Conservation (phyloP, 2,797 vertebrate genomes). For the Danio aesculapii region DNA sequence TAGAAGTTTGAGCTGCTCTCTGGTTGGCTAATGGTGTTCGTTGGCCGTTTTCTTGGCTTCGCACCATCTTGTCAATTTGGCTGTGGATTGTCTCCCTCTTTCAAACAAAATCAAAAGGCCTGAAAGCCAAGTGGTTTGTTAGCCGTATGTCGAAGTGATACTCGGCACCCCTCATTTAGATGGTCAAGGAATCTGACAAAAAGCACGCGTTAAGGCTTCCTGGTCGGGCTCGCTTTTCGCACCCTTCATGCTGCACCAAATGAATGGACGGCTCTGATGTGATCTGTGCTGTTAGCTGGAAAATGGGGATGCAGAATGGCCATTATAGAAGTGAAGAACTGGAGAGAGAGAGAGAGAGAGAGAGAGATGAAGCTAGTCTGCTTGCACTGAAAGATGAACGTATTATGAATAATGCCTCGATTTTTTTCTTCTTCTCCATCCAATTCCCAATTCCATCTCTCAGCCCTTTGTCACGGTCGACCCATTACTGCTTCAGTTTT, state of each 20-base stretch:
- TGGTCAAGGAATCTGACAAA: slow-evolving; percentile 52
- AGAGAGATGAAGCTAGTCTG: slow-evolving; percentile 36
- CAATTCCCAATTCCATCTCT: slow-evolving; percentile 44
- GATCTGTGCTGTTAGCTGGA: slow-evolving; percentile 49
- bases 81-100: slow-evolving; percentile 44
- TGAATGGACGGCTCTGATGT: slow-evolving; percentile 51
- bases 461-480: slow-evolving; percentile 30
- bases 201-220: slow-evolving; percentile 24
- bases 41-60: slow-evolving; percentile 13
- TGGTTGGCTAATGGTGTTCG: slow-evolving; percentile 47
- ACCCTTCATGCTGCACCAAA: slow-evolving; percentile 38
- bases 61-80: slow-evolving; percentile 48
- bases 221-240: slow-evolving; percentile 13
- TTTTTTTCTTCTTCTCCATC: slow-evolving; percentile 23
- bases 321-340: slow-evolving; percentile 48
- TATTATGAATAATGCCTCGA: slow-evolving; percentile 45
- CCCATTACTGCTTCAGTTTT: slow-evolving; percentile 44
- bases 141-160: slow-evolving; percentile 43
- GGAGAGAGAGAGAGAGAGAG: slow-evolving; percentile 27
- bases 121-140: slow-evolving; percentile 54
- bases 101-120: slow-evolving; percentile 53
- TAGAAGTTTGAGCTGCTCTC: slow-evolving; percentile 17
- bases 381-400: slow-evolving; percentile 29
- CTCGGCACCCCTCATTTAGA: slow-evolving; percentile 49
- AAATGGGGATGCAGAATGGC: slow-evolving; percentile 52